These are phyloP conservation scores for Athalia circularis DNA, from an alignment of 2,888 invertebrate genomes.

Conservation along the genomic window DNA sequence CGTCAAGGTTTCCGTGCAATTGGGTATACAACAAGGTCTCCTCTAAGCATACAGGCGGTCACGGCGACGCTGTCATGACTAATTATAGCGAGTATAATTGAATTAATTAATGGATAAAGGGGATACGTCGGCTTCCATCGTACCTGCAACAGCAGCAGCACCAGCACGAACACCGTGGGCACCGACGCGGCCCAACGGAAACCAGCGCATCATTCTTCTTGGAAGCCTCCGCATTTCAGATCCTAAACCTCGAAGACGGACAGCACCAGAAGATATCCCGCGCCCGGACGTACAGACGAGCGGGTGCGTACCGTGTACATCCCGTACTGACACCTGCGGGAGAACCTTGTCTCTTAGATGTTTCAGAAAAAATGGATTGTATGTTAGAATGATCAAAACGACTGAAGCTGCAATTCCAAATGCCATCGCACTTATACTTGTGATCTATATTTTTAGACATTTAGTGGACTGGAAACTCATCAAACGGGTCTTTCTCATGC, in stretches of 20 bases:
- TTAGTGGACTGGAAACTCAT: no score
- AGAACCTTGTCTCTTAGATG: not conserved
- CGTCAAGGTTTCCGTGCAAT: not conserved
- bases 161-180: conserved; percentile 20
- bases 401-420: no score
- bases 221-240: conserved; percentile 43
- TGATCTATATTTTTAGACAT: no score
- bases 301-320: conserved; percentile 23
- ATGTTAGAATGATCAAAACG: not conserved
- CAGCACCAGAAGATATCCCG: conserved; percentile 26
- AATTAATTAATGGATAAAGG: conserved; percentile 51
- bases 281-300: conserved; percentile 22
- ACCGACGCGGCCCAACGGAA: conserved; percentile 33
- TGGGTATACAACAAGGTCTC: conserved; percentile 10
- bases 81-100: conserved; percentile 48
- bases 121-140: conserved; percentile 37
- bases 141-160: conserved; percentile 11
- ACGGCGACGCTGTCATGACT: conserved; percentile 41
- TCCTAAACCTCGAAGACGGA: conserved; percentile 45
- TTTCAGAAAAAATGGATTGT: not conserved
- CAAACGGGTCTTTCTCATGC: no score
- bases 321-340: not conserved
- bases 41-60: not conserved
- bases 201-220: conserved; percentile 44
- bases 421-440: no score